Evolutionary conservation across 1,140 invertebrate genomes (phyloP), one percentile per base, ranked within the genome.

Genomic region (Drosophila serrata): DNA sequence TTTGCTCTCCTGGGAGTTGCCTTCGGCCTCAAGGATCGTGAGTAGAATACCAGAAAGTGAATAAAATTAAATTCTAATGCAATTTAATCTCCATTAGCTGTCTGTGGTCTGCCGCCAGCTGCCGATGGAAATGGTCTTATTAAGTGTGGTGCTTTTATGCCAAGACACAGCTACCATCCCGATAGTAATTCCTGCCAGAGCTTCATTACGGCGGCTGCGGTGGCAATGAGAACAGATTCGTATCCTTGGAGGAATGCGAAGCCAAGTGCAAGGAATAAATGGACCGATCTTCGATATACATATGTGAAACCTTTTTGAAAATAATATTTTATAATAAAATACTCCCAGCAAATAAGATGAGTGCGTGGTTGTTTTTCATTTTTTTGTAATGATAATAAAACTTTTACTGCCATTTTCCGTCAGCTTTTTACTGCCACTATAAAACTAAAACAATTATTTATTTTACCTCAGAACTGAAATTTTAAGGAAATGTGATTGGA

Each of bases 141-240:
- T 13, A 84, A 72, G 62, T 90, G 85, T 19, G 27, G 62, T 17
- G 81, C 58, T 7, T 78, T 22, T 2, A 11, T 65, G 1, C 95
- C 95, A 7, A 95, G 94, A 13, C 98, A 96, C 96, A 97, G 96
- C 91, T 98, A 97, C 85, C 95, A 98, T 81, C 86, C 93, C 1
- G 93, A 94, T 1, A 93, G 94, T 15, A 95, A 96, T 82, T 94
- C 95, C 15, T 97, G 97, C 82, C 93, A 94, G 2, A 95, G 95
- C 65, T 97, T 97, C 78, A 93, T 95, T 97, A 95, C 80, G 95
- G 96, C 9, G 97, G 97, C 1, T 98, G 97, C 91, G 95, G 97
- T 46, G 98, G 98, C 43, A 99, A 99, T 91, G 95, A 94, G 31
- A 98, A 99, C 92, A 95, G 95, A 73, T 99, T 98, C 92, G 9